Evolutionary conservation across 1,140 invertebrate species (phyloP), one percentile per base, ranked within the genome.

Genomic region (Physella acuta): DNA sequence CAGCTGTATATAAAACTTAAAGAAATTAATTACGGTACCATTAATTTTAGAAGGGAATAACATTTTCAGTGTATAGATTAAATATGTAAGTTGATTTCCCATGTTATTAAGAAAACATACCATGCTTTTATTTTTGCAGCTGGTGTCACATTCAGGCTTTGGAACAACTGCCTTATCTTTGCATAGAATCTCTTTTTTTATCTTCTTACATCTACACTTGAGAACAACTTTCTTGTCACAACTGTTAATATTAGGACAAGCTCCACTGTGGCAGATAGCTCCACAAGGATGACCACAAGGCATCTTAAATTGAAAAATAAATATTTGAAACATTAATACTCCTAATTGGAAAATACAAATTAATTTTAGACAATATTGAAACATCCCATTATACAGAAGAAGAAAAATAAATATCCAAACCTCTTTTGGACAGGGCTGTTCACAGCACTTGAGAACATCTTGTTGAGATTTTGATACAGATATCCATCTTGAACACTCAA

Each of bases 361-460:
- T n/a, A n/a, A n/a, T n/a, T n/a, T n/a, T n/a, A n/a, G n/a, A n/a
- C n/a, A n/a, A n/a, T n/a, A n/a, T n/a, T n/a, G n/a, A n/a, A n/a
- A n/a, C n/a, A n/a, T n/a, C n/a, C n/a, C n/a, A n/a, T n/a, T n/a
- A n/a, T n/a, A n/a, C 39, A 44, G 39, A 44, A 44, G 8, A 8
- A 20, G 8, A 44, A 44, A 20, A 20, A 65, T 0, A 56, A 44
- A 3, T 17, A 1, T 44, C 85, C 85, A 88, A 85, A 93, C 92
- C 87, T 89, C 90, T 85, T 91, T 93, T 1, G 93, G 91, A 81
- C 95, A 97, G 69, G 92, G 92, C 81, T 93, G 93, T 58, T 90
- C 89, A 81, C 93, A 95, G 68, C 89, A 90, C 33, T 90, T 86
- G 72, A 91, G 81, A 71, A 85, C 80, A 52, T 87, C 82, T 36